These are phyloP conservation scores for Heliconius charithonia DNA, from an alignment of 2,888 invertebrate species.

Conservation along the genomic window DNA sequence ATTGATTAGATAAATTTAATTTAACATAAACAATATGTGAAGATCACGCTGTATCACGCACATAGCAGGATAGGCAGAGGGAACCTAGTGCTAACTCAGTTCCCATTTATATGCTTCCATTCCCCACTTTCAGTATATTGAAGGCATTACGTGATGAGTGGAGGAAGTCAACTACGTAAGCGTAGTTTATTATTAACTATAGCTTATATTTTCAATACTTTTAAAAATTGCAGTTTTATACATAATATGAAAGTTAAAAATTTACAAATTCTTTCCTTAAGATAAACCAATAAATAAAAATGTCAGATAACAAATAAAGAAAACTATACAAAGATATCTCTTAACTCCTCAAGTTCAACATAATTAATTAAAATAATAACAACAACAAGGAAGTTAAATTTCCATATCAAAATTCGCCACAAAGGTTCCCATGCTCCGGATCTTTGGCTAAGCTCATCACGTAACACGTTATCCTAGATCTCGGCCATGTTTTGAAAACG, in stretches of 20 bases:
- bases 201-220: too few relatives aligned
- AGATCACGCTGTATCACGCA: background rate
- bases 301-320: background rate
- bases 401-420: conserved; percentile 60
- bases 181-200: too few relatives aligned
- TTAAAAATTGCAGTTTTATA: too few relatives aligned
- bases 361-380: conserved; percentile 61
- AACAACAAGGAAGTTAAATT: conserved; percentile 46
- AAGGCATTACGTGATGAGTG: too few relatives aligned
- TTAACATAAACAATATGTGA: background rate
- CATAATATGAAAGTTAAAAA: too few relatives aligned
- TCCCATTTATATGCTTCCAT: too few relatives aligned
- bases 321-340: background rate
- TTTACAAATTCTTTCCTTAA: too few relatives aligned
- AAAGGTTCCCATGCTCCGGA: conserved; percentile 74
- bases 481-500: conserved; percentile 63
- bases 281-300: too few relatives aligned
- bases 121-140: too few relatives aligned
- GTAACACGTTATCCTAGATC: conserved; percentile 73
- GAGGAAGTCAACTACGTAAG: too few relatives aligned
- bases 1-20: background rate
- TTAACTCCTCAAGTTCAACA: conserved; percentile 84
- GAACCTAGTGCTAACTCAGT: too few relatives aligned
- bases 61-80: too few relatives aligned
- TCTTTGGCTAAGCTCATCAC: conserved; percentile 74